Evolutionary conservation across 2,113 vertebrate genomes (phyloP), one percentile per base, ranked within the genome.

Genomic region (Struthidea cinerea): DNA sequence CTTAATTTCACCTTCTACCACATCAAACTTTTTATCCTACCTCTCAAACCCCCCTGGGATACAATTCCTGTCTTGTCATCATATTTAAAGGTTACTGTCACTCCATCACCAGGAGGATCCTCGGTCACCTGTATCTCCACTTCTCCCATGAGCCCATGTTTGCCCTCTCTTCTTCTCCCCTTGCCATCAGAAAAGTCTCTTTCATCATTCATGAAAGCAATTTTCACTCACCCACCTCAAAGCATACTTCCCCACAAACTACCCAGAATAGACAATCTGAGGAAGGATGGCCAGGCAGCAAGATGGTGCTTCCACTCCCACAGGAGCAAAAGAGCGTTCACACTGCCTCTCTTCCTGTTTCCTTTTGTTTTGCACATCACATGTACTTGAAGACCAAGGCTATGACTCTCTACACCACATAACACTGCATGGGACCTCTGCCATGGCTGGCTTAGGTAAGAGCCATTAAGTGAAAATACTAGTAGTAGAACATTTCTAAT

Each of bases 371-470:
- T 47, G 30, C 28, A 68, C 19, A 23, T 82, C 22, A 1, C 30
- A 22, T 1, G 2, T 24, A 44, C 56, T 65, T 53, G 67, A 89
- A 81, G 80, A 88, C 6, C 0, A 0, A 80, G n/a, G 30, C 32
- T 17, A 8, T 32, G 46, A 55, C 33, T 94, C 94, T 50, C 70
- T 78, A 22, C 3, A 5, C 0, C 3, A 5, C 0, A 0, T 67
- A 44, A 39, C 39, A 53, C 15, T 23, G 13, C 44, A 47, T 3
- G 6, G 37, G 13, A 56, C 11, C 18, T 77, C 50, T 69, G 46
- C 64, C 30, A 24, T 30, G 37, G 37, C n/a, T 68, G 41, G 24
- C 32, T 93, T 70, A 78, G 35, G 26, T n/a, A 59, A 71, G 56
- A 67, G 46, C 26, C 23, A 15, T 33, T 68, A 77, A 84, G 24